Percentiles rank a stretch among this genome's conserved stretches.
Evolutionary conservation across 2,113 vertebrate species (phyloP).

Genomic region (Cavia porcellus): DNA sequence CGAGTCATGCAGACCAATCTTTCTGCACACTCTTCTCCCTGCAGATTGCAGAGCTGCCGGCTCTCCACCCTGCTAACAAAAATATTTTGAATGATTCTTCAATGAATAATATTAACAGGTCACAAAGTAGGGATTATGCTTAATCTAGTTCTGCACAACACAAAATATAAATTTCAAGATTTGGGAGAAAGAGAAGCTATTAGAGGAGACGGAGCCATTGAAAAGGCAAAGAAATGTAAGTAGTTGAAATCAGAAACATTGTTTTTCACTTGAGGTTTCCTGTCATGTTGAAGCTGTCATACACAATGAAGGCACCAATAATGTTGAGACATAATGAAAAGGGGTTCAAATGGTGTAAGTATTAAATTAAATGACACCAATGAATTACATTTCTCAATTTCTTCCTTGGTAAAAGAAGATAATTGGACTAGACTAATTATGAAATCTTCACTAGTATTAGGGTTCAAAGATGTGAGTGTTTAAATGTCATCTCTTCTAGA

Average conservation of each 20-base stretch:
- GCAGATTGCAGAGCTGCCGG: too few relatives aligned
- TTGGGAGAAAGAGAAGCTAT: neutral
- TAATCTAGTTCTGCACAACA: neutral
- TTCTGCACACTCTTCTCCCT: too few relatives aligned
- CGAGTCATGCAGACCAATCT: too few relatives aligned
- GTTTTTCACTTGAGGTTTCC: neutral
- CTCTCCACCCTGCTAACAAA: neutral
- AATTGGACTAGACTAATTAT: neutral
- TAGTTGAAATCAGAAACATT: neutral
- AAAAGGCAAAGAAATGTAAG: neutral
- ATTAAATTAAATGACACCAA: neutral
- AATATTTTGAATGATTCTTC: neutral
- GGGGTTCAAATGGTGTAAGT: neutral
- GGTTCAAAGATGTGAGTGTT: neutral
- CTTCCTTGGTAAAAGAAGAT: neutral
- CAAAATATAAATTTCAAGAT: neutral
- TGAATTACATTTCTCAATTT: neutral
- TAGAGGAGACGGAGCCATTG: neutral
- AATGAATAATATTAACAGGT: neutral
- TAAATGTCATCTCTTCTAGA: neutral
- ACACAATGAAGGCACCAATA: neutral
- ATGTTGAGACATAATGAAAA: neutral
- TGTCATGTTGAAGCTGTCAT: neutral
- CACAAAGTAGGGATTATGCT: neutral
- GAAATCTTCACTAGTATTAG: neutral